Evolutionary conservation across 2,797 vertebrate species (phyloP).

Genomic region (Nannoperca obscura): DNA sequence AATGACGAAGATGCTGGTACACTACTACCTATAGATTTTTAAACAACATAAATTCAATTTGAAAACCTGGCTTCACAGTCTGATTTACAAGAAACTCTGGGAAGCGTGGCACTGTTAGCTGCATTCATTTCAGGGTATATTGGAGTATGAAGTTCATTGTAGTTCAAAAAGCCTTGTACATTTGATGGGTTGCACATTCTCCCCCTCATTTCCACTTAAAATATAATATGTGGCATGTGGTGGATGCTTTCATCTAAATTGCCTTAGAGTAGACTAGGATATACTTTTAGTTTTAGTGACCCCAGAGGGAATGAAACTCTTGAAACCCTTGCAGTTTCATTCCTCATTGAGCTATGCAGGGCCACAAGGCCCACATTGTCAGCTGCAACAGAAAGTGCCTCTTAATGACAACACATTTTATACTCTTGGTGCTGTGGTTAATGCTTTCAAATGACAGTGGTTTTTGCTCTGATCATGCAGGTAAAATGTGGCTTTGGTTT

Average conservation of each 20-base stretch:
- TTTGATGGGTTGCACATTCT: constrained; percentile 59
- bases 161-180: constrained; percentile 57
- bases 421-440: constrained; percentile 10
- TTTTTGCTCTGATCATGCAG: constrained; percentile 18
- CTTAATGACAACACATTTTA: constrained; percentile 46
- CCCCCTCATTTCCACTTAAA: constrained; percentile 72
- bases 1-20: not conserved
- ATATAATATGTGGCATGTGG: constrained; percentile 48
- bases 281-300: constrained; percentile 67
- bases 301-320: constrained; percentile 67
- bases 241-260: constrained; percentile 66
- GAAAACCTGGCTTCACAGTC: not conserved
- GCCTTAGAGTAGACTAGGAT: constrained; percentile 52
- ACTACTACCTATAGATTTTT: not conserved
- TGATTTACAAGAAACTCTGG: constrained; percentile 15
- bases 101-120: constrained; percentile 29
- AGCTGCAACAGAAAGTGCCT: constrained; percentile 54
- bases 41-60: constrained; percentile 11
- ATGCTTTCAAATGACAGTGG: constrained; percentile 42
- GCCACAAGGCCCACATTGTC: constrained; percentile 41
- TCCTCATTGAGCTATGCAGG: constrained; percentile 41
- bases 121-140: constrained; percentile 49
- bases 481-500: constrained; percentile 32
- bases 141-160: constrained; percentile 38
- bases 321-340: constrained; percentile 52